These are phyloP conservation scores for Danaus melanippus DNA, from an alignment of 1,140 invertebrate genomes.

Conservation along the genomic window DNA sequence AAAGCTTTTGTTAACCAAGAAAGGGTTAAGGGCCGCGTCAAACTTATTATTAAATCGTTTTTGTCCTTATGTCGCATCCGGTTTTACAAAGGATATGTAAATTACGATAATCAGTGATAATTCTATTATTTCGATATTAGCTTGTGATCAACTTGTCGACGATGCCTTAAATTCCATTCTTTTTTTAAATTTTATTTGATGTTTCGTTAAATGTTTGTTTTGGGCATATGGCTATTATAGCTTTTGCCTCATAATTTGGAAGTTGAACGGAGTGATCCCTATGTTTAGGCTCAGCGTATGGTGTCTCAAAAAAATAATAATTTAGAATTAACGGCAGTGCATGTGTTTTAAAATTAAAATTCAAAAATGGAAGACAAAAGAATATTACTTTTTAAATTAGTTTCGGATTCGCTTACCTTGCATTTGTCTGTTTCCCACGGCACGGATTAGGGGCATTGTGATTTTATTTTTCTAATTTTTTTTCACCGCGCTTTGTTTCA, in stretches of 20 bases:
- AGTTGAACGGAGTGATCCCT: not conserved
- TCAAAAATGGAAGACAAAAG: constrained; percentile 58
- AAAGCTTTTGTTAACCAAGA: constrained; percentile 61
- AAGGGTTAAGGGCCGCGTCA: constrained; percentile 64
- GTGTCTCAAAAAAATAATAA: constrained; percentile 2
- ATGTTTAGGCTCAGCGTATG: too few species aligned
- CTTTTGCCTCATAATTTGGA: constrained; percentile 3
- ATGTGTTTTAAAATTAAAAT: constrained; percentile 49
- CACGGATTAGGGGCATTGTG: constrained; percentile 64
- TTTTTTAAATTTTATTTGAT: constrained; percentile 30
- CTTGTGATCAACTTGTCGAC: constrained; percentile 61
- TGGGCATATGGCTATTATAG: constrained; percentile 41
- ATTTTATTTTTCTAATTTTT: constrained; percentile 65
- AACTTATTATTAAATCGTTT: constrained; percentile 71
- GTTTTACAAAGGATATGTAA: constrained; percentile 67
- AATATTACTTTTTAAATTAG: constrained; percentile 71
- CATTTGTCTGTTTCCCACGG: constrained; percentile 68
- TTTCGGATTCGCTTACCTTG: constrained; percentile 64
- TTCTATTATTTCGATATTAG: constrained; percentile 65
- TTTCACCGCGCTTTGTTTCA: constrained; percentile 61
- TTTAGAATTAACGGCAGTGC: constrained; percentile 23
- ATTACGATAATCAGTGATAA: constrained; percentile 68
- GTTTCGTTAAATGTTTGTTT: constrained; percentile 49
- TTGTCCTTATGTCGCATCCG: constrained; percentile 67
- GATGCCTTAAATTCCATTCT: constrained; percentile 18